Percentiles rank a stretch among this genome's conserved stretches.
Evolutionary conservation across 2,797 vertebrate species (phyloP).

Genomic region (Anomalospiza imberbis): DNA sequence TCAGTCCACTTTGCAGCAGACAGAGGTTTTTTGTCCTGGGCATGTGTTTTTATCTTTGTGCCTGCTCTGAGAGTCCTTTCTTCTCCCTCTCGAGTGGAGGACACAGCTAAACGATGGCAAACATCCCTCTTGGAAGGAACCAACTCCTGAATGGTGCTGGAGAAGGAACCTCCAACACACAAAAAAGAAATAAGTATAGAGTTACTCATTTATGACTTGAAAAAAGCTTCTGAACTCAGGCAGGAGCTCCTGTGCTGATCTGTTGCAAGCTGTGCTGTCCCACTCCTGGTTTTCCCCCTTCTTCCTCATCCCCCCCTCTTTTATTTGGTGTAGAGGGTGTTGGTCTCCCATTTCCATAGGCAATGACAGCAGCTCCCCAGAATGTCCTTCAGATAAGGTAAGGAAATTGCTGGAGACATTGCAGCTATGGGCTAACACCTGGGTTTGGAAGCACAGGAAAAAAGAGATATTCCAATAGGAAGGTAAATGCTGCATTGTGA

Average conservation of each 20-base stretch:
- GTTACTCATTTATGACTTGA: not conserved
- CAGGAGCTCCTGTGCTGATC: not conserved
- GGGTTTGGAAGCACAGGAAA: not conserved
- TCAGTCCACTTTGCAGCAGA: not conserved
- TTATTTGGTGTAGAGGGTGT: no score
- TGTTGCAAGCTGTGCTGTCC: not conserved
- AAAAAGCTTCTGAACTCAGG: not conserved
- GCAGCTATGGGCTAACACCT: not conserved
- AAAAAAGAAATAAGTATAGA: not conserved
- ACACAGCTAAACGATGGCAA: no score
- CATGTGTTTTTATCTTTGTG: fast-evolving
- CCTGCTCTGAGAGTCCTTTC: not conserved
- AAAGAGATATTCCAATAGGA: not conserved
- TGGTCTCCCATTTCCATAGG: fast-evolving
- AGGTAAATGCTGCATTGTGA: not conserved
- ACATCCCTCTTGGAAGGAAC: not conserved
- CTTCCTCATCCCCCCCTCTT: fast-evolving
- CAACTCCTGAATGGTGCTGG: not conserved
- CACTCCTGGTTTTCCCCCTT: not conserved
- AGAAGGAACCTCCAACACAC: not conserved
- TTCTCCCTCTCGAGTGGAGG: not conserved
- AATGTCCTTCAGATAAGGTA: not conserved
- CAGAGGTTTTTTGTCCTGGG: fast-evolving
- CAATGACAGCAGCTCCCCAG: not conserved
- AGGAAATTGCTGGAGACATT: not conserved